Evolutionary conservation across 1,140 invertebrate genomes (phyloP), one percentile per base, ranked within the genome.

Genomic region (Drosophila serrata): DNA sequence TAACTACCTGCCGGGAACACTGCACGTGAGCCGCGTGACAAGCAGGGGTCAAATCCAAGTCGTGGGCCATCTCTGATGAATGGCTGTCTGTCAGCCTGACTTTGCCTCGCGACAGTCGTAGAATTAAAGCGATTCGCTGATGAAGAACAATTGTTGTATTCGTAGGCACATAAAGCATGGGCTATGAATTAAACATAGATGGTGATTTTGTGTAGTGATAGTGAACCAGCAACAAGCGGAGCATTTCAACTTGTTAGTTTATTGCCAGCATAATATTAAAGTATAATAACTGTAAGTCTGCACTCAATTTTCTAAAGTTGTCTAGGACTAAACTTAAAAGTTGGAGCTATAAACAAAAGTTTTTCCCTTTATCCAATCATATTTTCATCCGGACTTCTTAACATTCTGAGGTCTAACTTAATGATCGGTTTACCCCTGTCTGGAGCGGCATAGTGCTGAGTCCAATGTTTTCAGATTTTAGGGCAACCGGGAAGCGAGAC

Each of bases 21-120:
- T 13, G 81, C 65, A 72, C 81, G 81, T 84, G 81, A 82, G 72
- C 43, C 31, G 57, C 59, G 55, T 82, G 40, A 49, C 79, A 70
- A 78, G 45, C 31, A 65, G 59, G 33, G 62, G 65, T 68, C 64
- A 72, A 53, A 15, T 56, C 27, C 22, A 35, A 33, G 24, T 27
- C 59, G 19, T 35, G 61, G 27, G 27, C 8, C 17, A 17, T 22
- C 43, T 22, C 43, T 53, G 57, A 60, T 53, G 58, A 60, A 53
- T 60, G 24, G 27, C 15, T 53, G 46, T 61, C 59, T 37, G 49
- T 33, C 31, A 22, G 31, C 12, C 22, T 11, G 35, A 13, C 55
- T 57, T 12, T 57, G 51, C 55, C 37, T 57, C 35, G 55, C 55
- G 51, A 37, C 51, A 55, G 51, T 55, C 19, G 17, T 24, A 13